These are phyloP conservation scores for Aphidius ervi DNA, from an alignment of 1,140 invertebrate genomes.

Conservation along the genomic window DNA sequence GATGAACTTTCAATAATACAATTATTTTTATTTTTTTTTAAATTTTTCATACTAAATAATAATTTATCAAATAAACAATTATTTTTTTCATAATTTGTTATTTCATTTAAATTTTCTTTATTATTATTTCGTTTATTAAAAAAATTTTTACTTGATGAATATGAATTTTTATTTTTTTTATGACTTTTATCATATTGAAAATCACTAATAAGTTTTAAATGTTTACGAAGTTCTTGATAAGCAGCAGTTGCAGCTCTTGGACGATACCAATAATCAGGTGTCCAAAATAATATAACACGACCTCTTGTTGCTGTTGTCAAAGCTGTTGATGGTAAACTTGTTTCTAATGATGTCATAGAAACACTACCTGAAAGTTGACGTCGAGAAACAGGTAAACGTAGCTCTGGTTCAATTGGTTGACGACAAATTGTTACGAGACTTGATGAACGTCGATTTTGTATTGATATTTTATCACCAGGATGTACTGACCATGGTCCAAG, in stretches of 20 bases:
- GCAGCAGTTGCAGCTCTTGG: constrained; percentile 46
- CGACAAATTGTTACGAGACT: constrained; percentile 44
- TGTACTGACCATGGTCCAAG: constrained; percentile 52
- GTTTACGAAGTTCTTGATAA: constrained; percentile 49
- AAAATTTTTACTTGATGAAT: constrained; percentile 28
- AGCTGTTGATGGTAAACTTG: constrained; percentile 23
- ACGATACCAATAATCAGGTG: constrained; percentile 56
- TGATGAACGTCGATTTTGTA: constrained; percentile 44
- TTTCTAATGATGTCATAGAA: constrained; percentile 42
- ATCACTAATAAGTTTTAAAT: constrained; percentile 36
- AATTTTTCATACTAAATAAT: constrained; percentile 29
- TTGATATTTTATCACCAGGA: constrained; percentile 46
- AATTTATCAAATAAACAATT: constrained; percentile 32
- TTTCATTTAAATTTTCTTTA: constrained; percentile 10
- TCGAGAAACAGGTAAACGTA: constrained; percentile 46
- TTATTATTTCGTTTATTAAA: constrained; percentile 9
- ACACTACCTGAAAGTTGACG: constrained; percentile 47
- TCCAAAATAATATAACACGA: constrained; percentile 54
- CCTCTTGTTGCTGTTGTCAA: constrained; percentile 28
- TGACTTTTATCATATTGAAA: constrained; percentile 28
- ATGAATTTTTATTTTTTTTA: constrained; percentile 22
- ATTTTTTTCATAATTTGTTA: constrained; percentile 26
- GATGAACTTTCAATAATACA: constrained; percentile 12
- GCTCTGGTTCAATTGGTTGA: constrained; percentile 37
- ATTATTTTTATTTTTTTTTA: constrained; percentile 14